Evolutionary conservation across 2,888 invertebrate species (phyloP), one percentile per base, ranked within the genome.

Genomic region (Elegia similella): DNA sequence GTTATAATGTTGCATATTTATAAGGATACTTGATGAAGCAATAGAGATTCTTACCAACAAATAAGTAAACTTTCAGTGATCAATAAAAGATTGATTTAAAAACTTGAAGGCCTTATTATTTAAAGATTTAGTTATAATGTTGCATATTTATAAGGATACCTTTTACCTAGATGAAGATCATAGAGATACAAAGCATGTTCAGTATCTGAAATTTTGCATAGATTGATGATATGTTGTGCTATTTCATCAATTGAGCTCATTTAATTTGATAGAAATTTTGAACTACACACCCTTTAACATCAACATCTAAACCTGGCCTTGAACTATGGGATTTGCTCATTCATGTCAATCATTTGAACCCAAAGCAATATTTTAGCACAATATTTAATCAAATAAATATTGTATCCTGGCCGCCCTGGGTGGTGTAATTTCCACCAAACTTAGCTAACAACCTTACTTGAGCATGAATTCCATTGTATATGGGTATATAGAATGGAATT

Each of bases 21-120:
- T n/a, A n/a, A n/a, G n/a, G n/a, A n/a, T n/a, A n/a, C 13, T 82
- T 6, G 76, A 83, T 50, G 66, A 75, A 59, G 60, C 86, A 42
- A 53, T 68, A 46, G 70, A 76, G 63, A 73, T 86, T 63, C 65
- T 87, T 32, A 63, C 67, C 12, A 63, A 69, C 59, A 64, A 74
- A 57, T 42, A 12, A 12, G 1, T 46, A 3, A n/a, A 8, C 17
- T 13, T 12, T 13, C 1, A 2, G 1, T 10, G 3, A 8, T n/a
- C n/a, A 38, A 38, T 38, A 38, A 38, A 38, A 38, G 38, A 38
- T 23, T n/a, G 12, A 38, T 38, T n/a, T 38, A 3, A 10, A 38
- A 3, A n/a, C n/a, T 38, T 12, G 2, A 8, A 34, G 10, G 34
- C n/a, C 38, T 38, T 23, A n/a, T 38, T 38, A n/a, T 38, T n/a